Conservation (phyloP, 2,113 vertebrate species). For the Stictonetta naevosa region DNA sequence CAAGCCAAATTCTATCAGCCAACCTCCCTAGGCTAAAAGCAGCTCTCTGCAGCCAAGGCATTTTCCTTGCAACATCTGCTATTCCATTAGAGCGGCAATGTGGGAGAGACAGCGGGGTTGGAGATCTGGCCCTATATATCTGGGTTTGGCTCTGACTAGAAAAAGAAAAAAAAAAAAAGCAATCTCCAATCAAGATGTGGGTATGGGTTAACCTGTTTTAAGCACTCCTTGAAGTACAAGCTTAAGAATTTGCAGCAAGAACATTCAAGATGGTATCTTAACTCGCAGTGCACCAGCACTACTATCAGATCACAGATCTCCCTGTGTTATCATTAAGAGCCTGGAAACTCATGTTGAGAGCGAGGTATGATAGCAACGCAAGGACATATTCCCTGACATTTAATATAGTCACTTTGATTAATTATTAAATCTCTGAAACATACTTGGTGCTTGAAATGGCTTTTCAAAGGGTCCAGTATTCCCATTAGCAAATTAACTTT, state of each 20-base stretch:
- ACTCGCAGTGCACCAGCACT: not conserved
- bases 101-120: fast-evolving
- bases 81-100: fast-evolving
- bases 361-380: not conserved
- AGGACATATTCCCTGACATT: slow-evolving; percentile 25
- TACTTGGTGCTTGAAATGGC: slow-evolving; percentile 37
- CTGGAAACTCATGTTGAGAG: slow-evolving; percentile 12
- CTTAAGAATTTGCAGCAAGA: not conserved
- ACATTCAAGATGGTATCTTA: not conserved
- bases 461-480: slow-evolving; percentile 46
- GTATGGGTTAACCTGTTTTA: not conserved
- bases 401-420: slow-evolving; percentile 60
- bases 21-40: fast-evolving
- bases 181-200: not conserved
- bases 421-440: slow-evolving; percentile 59
- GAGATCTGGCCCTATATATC: not conserved
- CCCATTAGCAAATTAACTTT: slow-evolving; percentile 64
- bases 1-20: not conserved
- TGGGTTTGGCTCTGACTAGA: not conserved
- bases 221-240: not conserved
- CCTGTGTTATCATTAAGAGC: slow-evolving; percentile 6
- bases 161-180: not conserved
- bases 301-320: not conserved
- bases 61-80: not conserved
- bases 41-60: not conserved